These are phyloP conservation scores for Cecropterus lyciades DNA, from an alignment of 1,140 invertebrate species.

Conservation along the genomic window DNA sequence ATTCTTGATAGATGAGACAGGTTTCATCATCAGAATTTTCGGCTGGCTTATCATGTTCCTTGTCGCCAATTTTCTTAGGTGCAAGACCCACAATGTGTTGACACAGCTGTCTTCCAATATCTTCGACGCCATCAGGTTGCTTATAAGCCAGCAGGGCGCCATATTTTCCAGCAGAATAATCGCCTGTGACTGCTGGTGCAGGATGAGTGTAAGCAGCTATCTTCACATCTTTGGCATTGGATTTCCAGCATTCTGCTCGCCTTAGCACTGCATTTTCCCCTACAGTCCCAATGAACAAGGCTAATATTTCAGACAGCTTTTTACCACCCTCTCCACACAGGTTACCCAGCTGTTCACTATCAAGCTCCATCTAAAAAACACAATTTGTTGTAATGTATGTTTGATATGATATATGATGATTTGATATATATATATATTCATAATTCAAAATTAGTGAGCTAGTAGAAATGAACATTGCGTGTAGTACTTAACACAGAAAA, in stretches of 20 bases:
- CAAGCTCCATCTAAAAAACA: slow-evolving; percentile 86
- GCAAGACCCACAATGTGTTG: slow-evolving; percentile 97
- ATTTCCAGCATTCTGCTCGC: slow-evolving; percentile 90
- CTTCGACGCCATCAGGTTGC: slow-evolving; percentile 72
- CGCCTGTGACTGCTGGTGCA: slow-evolving; percentile 67
- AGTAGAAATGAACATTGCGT: no score
- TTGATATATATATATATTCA: no score
- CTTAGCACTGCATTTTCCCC: slow-evolving; percentile 95
- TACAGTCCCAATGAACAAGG: slow-evolving; percentile 92
- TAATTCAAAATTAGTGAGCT: no score
- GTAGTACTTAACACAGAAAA: no score
- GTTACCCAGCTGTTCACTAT: slow-evolving; percentile 87
- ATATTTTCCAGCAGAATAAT: slow-evolving; percentile 90
- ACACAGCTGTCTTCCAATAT: slow-evolving; percentile 90
- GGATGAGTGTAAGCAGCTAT: slow-evolving; percentile 91
- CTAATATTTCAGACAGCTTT: slow-evolving; percentile 91
- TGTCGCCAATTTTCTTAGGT: slow-evolving; percentile 90
- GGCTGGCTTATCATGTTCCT: slow-evolving; percentile 86
- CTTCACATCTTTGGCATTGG: slow-evolving; percentile 84
- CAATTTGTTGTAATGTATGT: no score
- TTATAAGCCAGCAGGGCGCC: slow-evolving; percentile 91
- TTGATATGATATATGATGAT: no score
- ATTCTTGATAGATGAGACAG: slow-evolving; percentile 94
- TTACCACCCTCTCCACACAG: slow-evolving; percentile 87
- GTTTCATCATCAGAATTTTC: slow-evolving; percentile 89